Evolutionary conservation across 1,140 invertebrate genomes (phyloP).

Genomic region (Meloidogyne exigua): DNA sequence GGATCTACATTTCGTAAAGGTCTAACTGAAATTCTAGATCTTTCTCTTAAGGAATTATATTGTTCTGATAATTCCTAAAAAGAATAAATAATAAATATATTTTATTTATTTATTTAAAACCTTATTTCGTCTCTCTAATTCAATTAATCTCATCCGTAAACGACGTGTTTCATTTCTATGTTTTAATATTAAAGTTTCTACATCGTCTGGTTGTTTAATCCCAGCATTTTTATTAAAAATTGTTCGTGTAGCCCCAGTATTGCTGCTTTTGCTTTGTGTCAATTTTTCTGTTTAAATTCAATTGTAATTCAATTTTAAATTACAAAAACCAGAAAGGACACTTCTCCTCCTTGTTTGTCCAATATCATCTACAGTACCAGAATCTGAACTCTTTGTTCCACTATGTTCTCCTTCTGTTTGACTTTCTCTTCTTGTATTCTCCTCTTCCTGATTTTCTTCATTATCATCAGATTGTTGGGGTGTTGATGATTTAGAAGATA

Average conservation of each 20-base stretch:
- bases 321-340: background rate
- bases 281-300: background rate
- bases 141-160: slow-evolving; percentile 28
- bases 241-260: slow-evolving; percentile 8
- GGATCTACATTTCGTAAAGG: slow-evolving; percentile 11
- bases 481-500: background rate
- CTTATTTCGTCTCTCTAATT: slow-evolving; percentile 33
- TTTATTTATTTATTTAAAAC: slow-evolving; percentile 20
- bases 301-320: background rate
- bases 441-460: slow-evolving; percentile 1
- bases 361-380: slow-evolving; percentile 42
- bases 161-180: slow-evolving; percentile 39
- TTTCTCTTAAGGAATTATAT: slow-evolving; percentile 27
- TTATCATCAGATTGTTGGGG: slow-evolving; percentile 6
- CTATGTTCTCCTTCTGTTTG: background rate
- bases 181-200: slow-evolving; percentile 27
- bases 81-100: background rate
- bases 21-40: slow-evolving; percentile 20
- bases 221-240: background rate
- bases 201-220: background rate
- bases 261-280: background rate
- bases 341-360: slow-evolving; percentile 3
- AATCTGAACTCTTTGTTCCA: slow-evolving; percentile 31
- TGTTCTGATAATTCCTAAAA: slow-evolving; percentile 32
- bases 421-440: background rate